Conservation (phyloP, 2,797 vertebrate species). For the Acanthurus lineatus region DNA sequence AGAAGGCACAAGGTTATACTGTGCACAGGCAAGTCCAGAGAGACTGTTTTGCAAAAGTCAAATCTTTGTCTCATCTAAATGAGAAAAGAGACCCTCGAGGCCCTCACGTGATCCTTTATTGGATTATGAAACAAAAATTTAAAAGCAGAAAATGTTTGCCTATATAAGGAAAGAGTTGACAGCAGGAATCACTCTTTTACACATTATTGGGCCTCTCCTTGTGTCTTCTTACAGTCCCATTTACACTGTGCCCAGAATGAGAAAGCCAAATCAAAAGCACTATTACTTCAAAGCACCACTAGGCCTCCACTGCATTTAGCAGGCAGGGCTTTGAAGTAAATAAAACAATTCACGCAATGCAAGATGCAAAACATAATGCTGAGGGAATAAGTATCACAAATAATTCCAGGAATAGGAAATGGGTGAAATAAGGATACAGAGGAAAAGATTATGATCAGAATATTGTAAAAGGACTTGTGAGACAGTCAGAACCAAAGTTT, state of each 20-base stretch:
- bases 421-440: slow-evolving; percentile 60
- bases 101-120: slow-evolving; percentile 60
- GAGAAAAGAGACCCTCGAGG: slow-evolving; percentile 56
- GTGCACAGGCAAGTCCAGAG: slow-evolving; percentile 53
- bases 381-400: slow-evolving; percentile 55
- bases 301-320: slow-evolving; percentile 67
- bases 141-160: slow-evolving; percentile 62
- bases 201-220: slow-evolving; percentile 73
- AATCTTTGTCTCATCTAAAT: slow-evolving; percentile 59
- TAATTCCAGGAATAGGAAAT: slow-evolving; percentile 63
- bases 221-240: slow-evolving; percentile 82
- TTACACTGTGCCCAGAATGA: slow-evolving; percentile 72
- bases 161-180: slow-evolving; percentile 61
- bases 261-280: slow-evolving; percentile 78
- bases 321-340: slow-evolving; percentile 82
- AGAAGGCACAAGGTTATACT: slow-evolving; percentile 86
- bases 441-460: slow-evolving; percentile 50
- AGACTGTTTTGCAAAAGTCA: slow-evolving; percentile 52
- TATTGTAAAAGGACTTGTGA: slow-evolving; percentile 62
- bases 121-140: slow-evolving; percentile 70
- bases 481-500: slow-evolving; percentile 58
- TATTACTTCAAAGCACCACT: slow-evolving; percentile 80
- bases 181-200: slow-evolving; percentile 66
- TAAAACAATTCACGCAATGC: slow-evolving; percentile 71
- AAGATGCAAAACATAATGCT: slow-evolving; percentile 60